Base-by-base conservation (phyloP, 2,797 vertebrate genomes). In the Manis crassicaudata region DNA sequence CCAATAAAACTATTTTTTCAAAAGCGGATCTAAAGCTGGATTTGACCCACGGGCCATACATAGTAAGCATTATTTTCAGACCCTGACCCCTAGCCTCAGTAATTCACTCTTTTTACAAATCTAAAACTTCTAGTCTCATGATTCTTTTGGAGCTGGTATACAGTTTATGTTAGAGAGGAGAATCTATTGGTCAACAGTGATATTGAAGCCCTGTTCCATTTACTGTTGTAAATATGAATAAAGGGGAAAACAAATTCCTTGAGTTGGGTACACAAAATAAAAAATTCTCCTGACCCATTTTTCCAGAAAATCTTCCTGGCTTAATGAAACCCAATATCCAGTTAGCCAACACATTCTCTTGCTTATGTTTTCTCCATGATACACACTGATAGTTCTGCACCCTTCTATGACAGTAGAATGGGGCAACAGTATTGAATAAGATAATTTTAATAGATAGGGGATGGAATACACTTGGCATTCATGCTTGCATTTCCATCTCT, bases 271-370 rank as follows among this genome's bases (percentile, higher is more conserved):
- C 27, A 87, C 40, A 84, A 87, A 92, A 84, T 75, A 70, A 92
- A 90, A 20, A 84, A 17, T 79, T 90, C 40, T 85, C 52, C 67
- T 52, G n/a, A 56, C 21, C 10, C 11, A 27, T 29, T 40, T 87
- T 86, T 92, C 29, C n/a, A 52, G 76, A 88, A 90, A 96, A 43
- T 93, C 21, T 90, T 92, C 40, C 77, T 77, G 25, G 25, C 68
- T n/a, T 88, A 88, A 52, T 32, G 20, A 92, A 72, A 46, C 27
- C 27, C 54, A 63, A 21, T n/a, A 35, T 90, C 17, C 18, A 88
- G 35, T 76, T 56, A 73, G 11, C 10, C 21, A 90, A 54, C 21
- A 83, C 27, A 65, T 63, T 86, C 12, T 65, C 21, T 75, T 95
- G 3, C 8, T 93, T 87, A 87, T 95, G 52, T 50, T 95, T 93